A percentile compares a stretch with the other conserved stretches of the same genome.
These are phyloP conservation scores for Tuberolachnus salignus DNA, from an alignment of 2,888 invertebrate genomes.

Conservation along the genomic window DNA sequence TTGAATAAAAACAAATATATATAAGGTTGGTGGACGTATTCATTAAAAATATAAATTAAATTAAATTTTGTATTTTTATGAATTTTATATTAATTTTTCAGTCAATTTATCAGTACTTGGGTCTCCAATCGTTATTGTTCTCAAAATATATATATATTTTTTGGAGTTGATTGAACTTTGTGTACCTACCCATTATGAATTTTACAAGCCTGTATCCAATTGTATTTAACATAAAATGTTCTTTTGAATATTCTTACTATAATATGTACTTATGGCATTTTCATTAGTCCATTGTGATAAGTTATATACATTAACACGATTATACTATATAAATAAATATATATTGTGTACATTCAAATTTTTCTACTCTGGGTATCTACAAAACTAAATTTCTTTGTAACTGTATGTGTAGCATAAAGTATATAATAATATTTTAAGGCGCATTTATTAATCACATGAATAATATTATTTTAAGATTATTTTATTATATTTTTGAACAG, in stretches of 20 bases:
- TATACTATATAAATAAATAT: too few species aligned
- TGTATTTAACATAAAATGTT: slow-evolving; percentile 19
- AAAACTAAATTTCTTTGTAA: slow-evolving; percentile 18
- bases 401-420: slow-evolving; percentile 25
- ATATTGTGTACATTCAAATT: slow-evolving; percentile 13
- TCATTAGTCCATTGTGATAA: slow-evolving; percentile 24
- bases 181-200: too few species aligned
- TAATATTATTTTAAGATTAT: slow-evolving; percentile 19
- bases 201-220: too few species aligned
- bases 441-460: slow-evolving; percentile 35
- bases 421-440: slow-evolving; percentile 14
- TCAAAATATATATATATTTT: background rate
- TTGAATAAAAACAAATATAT: background rate
- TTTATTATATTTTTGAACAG: slow-evolving; percentile 30
- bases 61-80: slow-evolving; percentile 3
- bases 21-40: background rate
- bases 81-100: slow-evolving; percentile 11
- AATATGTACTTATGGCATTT: slow-evolving; percentile 13
- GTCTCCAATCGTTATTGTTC: background rate
- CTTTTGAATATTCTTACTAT: background rate
- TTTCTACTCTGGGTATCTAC: slow-evolving; percentile 26
- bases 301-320: background rate
- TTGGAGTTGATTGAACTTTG: background rate
- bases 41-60: background rate
- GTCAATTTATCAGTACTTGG: background rate